Evolutionary conservation across 2,797 vertebrate genomes (phyloP).

Genomic region (Pteronotus mesoamericanus): DNA sequence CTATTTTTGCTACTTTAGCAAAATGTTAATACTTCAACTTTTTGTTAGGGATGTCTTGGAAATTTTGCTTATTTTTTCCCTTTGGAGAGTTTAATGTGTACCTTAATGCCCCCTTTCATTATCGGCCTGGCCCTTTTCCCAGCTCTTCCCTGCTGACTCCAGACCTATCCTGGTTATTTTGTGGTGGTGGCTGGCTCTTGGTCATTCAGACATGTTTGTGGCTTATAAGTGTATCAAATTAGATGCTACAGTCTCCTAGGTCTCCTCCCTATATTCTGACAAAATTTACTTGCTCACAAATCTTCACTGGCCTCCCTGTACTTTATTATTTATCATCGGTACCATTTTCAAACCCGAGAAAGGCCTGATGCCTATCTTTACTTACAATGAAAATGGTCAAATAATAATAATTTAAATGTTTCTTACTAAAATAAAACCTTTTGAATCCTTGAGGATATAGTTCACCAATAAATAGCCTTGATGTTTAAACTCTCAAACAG

Average conservation of each 20-base stretch:
- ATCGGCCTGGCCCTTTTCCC: conserved; percentile 78
- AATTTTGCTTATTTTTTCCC: conserved; percentile 68
- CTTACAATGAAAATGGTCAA: not conserved
- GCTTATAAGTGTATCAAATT: conserved; percentile 60
- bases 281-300: conserved; percentile 19
- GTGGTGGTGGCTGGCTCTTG: conserved; percentile 47
- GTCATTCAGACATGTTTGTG: conserved; percentile 64
- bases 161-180: conserved; percentile 58
- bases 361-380: not conserved
- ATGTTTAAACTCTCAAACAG: not conserved
- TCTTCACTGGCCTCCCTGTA: not conserved
- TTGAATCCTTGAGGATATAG: not conserved
- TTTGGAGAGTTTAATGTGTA: conserved; percentile 73
- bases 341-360: not conserved
- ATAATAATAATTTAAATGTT: not conserved
- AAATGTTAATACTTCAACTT: conserved; percentile 78
- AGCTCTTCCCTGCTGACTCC: conserved; percentile 76
- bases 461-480: not conserved
- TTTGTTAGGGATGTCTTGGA: conserved; percentile 72
- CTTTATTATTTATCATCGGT: not conserved
- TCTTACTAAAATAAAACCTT: not conserved
- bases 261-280: not conserved
- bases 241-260: conserved; percentile 41
- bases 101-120: conserved; percentile 75
- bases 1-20: conserved; percentile 77